Conservation (phyloP, 1,140 invertebrate genomes). For the Ceratitis capitata region DNA sequence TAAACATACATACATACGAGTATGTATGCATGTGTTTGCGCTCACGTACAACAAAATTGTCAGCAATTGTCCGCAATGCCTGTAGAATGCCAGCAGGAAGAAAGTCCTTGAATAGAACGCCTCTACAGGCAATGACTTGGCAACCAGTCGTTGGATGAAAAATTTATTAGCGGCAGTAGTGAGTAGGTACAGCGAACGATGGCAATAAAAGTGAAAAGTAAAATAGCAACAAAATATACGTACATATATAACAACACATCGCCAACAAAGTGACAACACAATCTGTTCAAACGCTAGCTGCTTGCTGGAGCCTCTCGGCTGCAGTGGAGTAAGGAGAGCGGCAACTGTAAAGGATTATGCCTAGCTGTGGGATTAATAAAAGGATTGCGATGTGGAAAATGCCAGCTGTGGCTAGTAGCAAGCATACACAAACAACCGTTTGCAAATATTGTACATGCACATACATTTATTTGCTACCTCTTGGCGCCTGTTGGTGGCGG, state of each 20-base stretch:
- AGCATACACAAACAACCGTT: not conserved
- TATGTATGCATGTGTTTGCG: not conserved
- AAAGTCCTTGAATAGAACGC: not conserved
- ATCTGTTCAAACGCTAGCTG: not conserved
- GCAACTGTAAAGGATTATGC: slow-evolving; percentile 33
- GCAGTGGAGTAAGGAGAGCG: not conserved
- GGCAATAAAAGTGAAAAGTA: slow-evolving; percentile 31
- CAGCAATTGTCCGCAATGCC: slow-evolving; percentile 11
- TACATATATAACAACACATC: not conserved
- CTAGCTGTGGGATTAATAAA: slow-evolving; percentile 41
- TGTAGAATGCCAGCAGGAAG: not conserved
- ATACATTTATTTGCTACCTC: not conserved
- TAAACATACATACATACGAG: not conserved
- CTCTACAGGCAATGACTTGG: not conserved
- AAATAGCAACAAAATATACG: slow-evolving; percentile 16
- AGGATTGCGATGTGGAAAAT: slow-evolving; percentile 38
- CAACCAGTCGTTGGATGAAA: not conserved
- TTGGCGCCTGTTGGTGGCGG: not conserved
- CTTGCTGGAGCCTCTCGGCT: not conserved
- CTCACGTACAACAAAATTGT: not conserved
- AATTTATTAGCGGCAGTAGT: not conserved
- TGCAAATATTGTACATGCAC: not conserved
- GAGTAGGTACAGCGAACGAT: not conserved
- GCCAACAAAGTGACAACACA: slow-evolving; percentile 31
- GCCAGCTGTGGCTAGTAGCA: slow-evolving; percentile 28